Percentiles rank a stretch among this genome's conserved stretches.
phyloP scores from a whole-genome alignment of 1,140 invertebrate species.

The Meloidogyne exigua region DNA sequence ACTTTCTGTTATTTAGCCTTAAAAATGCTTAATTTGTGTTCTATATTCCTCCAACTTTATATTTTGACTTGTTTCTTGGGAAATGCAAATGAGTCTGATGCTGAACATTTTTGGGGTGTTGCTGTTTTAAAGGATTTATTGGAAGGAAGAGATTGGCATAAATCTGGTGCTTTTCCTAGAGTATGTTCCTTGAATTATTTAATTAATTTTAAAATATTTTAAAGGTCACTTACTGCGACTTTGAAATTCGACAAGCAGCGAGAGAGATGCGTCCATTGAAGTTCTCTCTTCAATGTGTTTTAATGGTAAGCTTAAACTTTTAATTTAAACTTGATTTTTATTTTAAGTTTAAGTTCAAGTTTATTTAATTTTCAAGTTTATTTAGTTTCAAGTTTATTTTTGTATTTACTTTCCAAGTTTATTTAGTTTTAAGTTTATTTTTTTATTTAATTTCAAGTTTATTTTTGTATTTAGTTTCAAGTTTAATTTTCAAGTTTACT shows the following conservation, averaged over 20 bases:
- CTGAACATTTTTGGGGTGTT: constrained; percentile 65
- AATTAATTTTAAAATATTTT: neutral
- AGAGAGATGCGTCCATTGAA: constrained; percentile 3
- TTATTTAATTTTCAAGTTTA: neutral
- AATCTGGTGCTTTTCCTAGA: constrained; percentile 65
- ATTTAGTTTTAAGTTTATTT: neutral
- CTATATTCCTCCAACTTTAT: constrained; percentile 30
- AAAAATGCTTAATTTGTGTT: constrained; percentile 10
- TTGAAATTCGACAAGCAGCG: constrained; percentile 18
- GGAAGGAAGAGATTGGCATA: constrained; percentile 63
- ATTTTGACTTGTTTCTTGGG: constrained; percentile 65
- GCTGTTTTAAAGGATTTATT: constrained; percentile 65
- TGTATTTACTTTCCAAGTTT: too few relatives aligned
- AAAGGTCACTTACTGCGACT: constrained; percentile 25
- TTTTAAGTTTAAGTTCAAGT: too few relatives aligned
- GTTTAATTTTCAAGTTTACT: too few relatives aligned
- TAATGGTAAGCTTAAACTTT: neutral
- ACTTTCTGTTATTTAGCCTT: neutral
- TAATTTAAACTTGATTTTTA: too few relatives aligned
- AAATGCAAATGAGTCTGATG: constrained; percentile 54
- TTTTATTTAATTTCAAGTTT: too few relatives aligned
- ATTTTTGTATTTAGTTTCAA: neutral
- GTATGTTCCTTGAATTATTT: constrained; percentile 47
- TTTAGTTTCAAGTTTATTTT: too few relatives aligned
- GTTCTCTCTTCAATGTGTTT: constrained; percentile 21